Conservation (phyloP, 2,888 invertebrate species). For the Sesamia inferens region DNA sequence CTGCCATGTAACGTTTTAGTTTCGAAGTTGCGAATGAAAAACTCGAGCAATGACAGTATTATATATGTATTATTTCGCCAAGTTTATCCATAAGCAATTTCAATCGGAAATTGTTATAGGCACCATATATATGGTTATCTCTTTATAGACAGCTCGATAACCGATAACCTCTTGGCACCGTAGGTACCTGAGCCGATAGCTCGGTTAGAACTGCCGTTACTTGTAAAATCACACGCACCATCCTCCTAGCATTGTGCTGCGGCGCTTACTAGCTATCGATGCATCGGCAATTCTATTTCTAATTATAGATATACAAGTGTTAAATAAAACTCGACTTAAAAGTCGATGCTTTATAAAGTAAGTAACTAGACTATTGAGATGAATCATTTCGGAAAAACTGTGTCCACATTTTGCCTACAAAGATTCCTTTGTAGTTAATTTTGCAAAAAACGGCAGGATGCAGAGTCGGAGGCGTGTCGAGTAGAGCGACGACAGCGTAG, state of each 20-base stretch:
- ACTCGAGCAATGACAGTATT: conserved; percentile 33
- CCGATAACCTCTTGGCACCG: conserved; percentile 85
- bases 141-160: conserved; percentile 79
- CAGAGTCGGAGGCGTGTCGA: conserved; percentile 84
- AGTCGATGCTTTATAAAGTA: conserved; percentile 37
- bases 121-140: conserved; percentile 67
- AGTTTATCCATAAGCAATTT: conserved; percentile 55
- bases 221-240: conserved; percentile 84
- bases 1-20: conserved; percentile 5
- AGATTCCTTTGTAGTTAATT: conserved; percentile 82
- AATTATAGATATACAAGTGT: conserved; percentile 61
- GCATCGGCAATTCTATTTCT: conserved; percentile 66
- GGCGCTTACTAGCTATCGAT: conserved; percentile 65
- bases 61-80: conserved; percentile 44
- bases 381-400: conserved; percentile 65
- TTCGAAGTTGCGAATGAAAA: conserved; percentile 4
- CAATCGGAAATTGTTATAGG: conserved; percentile 66
- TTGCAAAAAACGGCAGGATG: conserved; percentile 86
- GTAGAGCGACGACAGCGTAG: conserved; percentile 73
- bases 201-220: conserved; percentile 85
- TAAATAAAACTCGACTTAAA: conserved; percentile 62
- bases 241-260: conserved; percentile 75
- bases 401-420: conserved; percentile 75
- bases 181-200: conserved; percentile 79
- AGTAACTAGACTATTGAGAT: conserved; percentile 44